These are phyloP conservation scores for Neotragus pygmaeus DNA, from an alignment of 2,113 vertebrate genomes.

Conservation along the genomic window DNA sequence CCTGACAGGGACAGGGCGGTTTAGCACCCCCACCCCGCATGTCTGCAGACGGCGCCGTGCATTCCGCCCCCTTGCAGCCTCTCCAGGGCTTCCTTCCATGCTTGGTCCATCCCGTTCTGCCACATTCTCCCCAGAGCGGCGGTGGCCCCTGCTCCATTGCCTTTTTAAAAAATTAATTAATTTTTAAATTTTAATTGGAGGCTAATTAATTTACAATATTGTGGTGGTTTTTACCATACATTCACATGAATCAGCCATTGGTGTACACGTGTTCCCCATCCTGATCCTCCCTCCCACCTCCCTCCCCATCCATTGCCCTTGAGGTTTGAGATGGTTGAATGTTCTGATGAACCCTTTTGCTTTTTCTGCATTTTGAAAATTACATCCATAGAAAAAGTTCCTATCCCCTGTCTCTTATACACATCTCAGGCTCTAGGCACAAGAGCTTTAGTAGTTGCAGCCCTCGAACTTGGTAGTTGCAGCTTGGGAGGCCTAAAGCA, in stretches of 20 bases:
- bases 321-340: neutral
- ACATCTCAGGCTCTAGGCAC: too few relatives aligned
- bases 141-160: neutral
- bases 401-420: too few relatives aligned
- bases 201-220: neutral
- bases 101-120: neutral
- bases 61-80: too few relatives aligned
- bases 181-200: neutral
- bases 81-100: neutral
- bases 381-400: neutral
- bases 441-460: too few relatives aligned
- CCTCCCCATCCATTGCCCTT: neutral
- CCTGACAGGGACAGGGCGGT: neutral
- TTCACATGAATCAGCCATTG: neutral
- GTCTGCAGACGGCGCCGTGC: neutral
- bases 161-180: neutral
- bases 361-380: neutral
- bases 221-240: neutral
- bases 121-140: neutral
- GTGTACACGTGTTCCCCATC: neutral
- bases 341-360: neutral
- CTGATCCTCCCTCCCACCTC: neutral
- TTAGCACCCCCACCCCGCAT: fast-evolving
- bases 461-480: too few relatives aligned
- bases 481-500: too few relatives aligned